phyloP scores from a whole-genome alignment of 2,797 vertebrate genomes.

The Phrynocephalus guinanensis region DNA sequence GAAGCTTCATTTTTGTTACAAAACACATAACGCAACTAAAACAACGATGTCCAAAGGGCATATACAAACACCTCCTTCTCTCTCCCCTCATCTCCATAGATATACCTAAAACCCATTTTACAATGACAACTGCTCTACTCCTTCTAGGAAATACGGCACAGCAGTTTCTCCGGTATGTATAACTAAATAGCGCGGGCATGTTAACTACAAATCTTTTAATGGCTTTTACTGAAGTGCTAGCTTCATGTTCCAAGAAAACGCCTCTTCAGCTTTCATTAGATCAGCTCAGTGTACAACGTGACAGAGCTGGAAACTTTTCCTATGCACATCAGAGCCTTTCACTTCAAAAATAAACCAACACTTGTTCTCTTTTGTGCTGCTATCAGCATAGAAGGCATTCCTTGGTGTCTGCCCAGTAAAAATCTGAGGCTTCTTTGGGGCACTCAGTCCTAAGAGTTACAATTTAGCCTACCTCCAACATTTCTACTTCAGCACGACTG shows the following conservation, averaged over 20 bases:
- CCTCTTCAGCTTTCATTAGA: not conserved
- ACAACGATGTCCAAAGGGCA: not conserved
- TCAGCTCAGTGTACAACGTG: slow-evolving; percentile 8
- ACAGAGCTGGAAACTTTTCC: slow-evolving; percentile 38
- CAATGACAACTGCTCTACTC: slow-evolving; percentile 38
- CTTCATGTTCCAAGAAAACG: not conserved
- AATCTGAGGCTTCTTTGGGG: slow-evolving; percentile 60
- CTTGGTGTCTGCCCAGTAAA: slow-evolving; percentile 53
- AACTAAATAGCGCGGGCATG: slow-evolving; percentile 15
- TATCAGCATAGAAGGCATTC: slow-evolving; percentile 21
- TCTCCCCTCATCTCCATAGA: not conserved
- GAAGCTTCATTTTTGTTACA: slow-evolving; percentile 49
- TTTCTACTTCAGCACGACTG: slow-evolving; percentile 53
- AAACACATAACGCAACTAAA: slow-evolving; percentile 38
- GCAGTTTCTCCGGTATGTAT: not conserved
- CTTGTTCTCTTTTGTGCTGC: slow-evolving; percentile 57
- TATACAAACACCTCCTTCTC: slow-evolving; percentile 14
- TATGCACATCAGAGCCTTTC: slow-evolving; percentile 54
- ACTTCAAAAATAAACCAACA: slow-evolving; percentile 52
- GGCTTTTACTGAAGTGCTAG: not conserved
- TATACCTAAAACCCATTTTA: slow-evolving; percentile 13
- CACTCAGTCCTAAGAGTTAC: slow-evolving; percentile 47
- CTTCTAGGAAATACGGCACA: slow-evolving; percentile 23
- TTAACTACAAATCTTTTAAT: slow-evolving; percentile 1
- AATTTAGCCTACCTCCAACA: slow-evolving; percentile 53